Conservation (phyloP, 1,140 invertebrate species). For the Dendroctonus ponderosae region DNA sequence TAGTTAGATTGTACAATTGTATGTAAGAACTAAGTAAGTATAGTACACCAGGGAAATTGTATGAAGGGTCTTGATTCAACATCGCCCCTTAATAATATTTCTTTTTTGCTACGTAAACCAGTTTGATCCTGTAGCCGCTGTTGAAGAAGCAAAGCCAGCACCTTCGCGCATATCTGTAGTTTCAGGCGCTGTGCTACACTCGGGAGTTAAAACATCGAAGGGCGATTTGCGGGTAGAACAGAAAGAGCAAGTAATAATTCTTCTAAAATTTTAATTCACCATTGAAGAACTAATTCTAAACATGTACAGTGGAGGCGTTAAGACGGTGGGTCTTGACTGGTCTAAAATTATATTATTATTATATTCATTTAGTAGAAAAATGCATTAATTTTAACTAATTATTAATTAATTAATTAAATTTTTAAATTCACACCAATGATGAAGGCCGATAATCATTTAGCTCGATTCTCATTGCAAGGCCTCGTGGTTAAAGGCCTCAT, state of each 20-base stretch:
- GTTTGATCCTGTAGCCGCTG: slow-evolving; percentile 1
- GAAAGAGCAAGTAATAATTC: slow-evolving; percentile 46
- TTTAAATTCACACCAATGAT: slow-evolving; percentile 22
- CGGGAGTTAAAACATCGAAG: slow-evolving; percentile 6
- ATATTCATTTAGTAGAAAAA: background rate
- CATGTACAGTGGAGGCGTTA: slow-evolving; percentile 56
- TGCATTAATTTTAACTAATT: background rate
- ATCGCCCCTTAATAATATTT: too few relatives aligned
- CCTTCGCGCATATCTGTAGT: slow-evolving; percentile 29
- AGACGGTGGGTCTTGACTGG: slow-evolving; percentile 41
- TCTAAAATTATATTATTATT: too few relatives aligned
- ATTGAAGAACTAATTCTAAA: slow-evolving; percentile 70
- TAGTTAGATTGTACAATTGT: too few relatives aligned
- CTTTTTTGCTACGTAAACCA: too few relatives aligned
- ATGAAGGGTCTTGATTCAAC: too few relatives aligned
- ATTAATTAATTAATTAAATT: too few relatives aligned
- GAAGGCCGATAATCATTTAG: slow-evolving; percentile 60
- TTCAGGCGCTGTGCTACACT: slow-evolving; percentile 7
- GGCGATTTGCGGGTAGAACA: slow-evolving; percentile 2
- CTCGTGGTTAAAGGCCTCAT: slow-evolving; percentile 78
- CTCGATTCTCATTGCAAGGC: slow-evolving; percentile 72
- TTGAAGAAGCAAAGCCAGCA: slow-evolving; percentile 39
- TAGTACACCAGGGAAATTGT: too few relatives aligned
- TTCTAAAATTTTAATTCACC: slow-evolving; percentile 63
- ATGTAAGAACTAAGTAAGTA: too few relatives aligned